phyloP scores from a whole-genome alignment of 2,113 vertebrate genomes.

The Smithornis capensis region DNA sequence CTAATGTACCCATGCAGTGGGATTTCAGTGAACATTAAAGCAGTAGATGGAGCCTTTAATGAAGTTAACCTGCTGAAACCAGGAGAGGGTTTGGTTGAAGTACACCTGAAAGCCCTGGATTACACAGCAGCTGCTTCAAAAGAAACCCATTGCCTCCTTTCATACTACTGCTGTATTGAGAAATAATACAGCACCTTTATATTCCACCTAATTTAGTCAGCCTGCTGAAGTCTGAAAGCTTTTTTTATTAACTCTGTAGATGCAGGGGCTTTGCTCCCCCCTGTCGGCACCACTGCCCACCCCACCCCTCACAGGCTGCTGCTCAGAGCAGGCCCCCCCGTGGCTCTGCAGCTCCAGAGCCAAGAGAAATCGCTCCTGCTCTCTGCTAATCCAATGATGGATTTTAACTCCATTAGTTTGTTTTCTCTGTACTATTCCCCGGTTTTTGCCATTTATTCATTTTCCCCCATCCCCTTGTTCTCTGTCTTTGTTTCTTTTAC shows the following conservation, averaged over 20 bases:
- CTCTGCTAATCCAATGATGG: not conserved
- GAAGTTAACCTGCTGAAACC: conserved; percentile 78
- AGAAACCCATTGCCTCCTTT: conserved; percentile 67
- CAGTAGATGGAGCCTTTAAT: conserved; percentile 71
- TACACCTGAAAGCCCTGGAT: conserved; percentile 75
- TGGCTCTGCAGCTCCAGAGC: not conserved
- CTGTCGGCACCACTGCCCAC: accelerated
- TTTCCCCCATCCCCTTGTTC: not conserved
- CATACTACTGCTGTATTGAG: conserved; percentile 54
- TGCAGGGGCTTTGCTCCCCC: not conserved
- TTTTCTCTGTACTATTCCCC: not conserved
- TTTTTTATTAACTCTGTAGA: conserved; percentile 46
- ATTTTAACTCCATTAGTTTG: conserved; percentile 27
- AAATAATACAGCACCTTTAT: conserved; percentile 71
- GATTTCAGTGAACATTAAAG: conserved; percentile 72
- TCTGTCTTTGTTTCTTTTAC: not conserved
- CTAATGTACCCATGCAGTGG: conserved; percentile 65
- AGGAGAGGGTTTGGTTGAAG: conserved; percentile 60
- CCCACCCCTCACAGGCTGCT: not conserved
- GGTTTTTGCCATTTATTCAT: not conserved
- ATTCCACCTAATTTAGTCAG: conserved; percentile 67
- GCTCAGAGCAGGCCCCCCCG: not conserved
- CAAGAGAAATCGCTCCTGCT: not conserved
- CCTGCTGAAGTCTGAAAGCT: conserved; percentile 62
- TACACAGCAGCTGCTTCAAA: conserved; percentile 71